These are phyloP conservation scores for Saturnia japonica DNA, from an alignment of 2,888 invertebrate species.

Conservation along the genomic window DNA sequence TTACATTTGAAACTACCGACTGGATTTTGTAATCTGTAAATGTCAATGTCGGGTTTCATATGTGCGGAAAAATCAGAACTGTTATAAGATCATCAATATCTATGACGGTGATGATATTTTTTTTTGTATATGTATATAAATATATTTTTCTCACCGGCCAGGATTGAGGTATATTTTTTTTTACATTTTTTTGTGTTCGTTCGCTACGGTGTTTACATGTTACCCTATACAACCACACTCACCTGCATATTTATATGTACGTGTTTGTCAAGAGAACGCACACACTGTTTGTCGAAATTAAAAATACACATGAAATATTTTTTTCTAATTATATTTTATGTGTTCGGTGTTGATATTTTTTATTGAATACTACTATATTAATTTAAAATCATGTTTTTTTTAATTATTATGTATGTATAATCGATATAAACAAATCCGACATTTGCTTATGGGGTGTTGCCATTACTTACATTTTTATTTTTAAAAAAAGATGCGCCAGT, in stretches of 20 bases:
- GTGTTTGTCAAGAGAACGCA: not conserved
- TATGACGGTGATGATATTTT: slow-evolving; percentile 52
- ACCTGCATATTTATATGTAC: slow-evolving; percentile 74
- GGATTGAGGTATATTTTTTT: slow-evolving; percentile 25
- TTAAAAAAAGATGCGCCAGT: slow-evolving; percentile 62
- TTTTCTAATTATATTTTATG: too few relatives aligned
- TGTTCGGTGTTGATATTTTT: slow-evolving; percentile 30
- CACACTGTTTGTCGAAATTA: slow-evolving; percentile 22
- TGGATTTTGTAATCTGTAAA: slow-evolving; percentile 28
- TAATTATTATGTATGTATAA: slow-evolving; percentile 36
- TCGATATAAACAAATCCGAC: slow-evolving; percentile 67
- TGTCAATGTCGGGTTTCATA: too few relatives aligned
- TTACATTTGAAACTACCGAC: slow-evolving; percentile 41
- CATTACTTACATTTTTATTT: slow-evolving; percentile 57
- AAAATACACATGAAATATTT: slow-evolving; percentile 33
- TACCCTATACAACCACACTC: slow-evolving; percentile 74
- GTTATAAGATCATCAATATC: slow-evolving; percentile 54
- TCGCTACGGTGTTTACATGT: slow-evolving; percentile 69
- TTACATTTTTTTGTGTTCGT: slow-evolving; percentile 43
- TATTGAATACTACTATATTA: slow-evolving; percentile 19
- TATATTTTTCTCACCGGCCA: slow-evolving; percentile 24
- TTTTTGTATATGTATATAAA: slow-evolving; percentile 30
- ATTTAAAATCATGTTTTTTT: not conserved
- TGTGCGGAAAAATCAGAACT: slow-evolving; percentile 11
- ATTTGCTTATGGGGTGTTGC: slow-evolving; percentile 75